Evolutionary conservation across 2,113 vertebrate genomes (phyloP).

Genomic region (Paradisaea rubra): DNA sequence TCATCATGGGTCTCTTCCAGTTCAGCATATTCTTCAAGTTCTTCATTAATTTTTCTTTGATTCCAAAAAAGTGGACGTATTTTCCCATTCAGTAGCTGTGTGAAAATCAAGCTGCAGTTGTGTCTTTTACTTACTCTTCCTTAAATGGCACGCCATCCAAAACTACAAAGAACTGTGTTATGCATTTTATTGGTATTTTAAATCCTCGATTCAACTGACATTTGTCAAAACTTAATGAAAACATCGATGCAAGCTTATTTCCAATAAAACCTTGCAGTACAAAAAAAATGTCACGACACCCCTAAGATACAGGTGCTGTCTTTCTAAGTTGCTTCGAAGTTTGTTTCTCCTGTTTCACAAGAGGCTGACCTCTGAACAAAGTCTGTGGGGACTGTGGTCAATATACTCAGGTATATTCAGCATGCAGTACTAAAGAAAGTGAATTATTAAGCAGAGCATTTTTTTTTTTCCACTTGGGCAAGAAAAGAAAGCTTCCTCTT

Average conservation of each 20-base stretch:
- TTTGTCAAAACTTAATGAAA: background rate
- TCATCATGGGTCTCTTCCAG: accelerated
- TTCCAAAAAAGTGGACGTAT: background rate
- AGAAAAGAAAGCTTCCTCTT: background rate
- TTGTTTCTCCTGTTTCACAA: background rate
- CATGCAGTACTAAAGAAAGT: background rate
- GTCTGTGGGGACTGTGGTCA: background rate
- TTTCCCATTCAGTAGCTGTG: background rate
- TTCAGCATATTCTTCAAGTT: background rate
- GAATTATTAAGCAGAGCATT: background rate
- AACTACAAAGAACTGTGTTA: background rate
- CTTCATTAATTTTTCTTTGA: background rate
- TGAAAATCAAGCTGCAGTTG: background rate
- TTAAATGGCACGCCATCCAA: background rate
- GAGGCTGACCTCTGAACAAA: background rate
- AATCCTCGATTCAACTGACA: background rate
- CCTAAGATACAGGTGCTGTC: background rate
- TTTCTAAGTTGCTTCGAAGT: background rate
- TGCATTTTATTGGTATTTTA: background rate
- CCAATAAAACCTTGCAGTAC: background rate
- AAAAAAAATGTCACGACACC: background rate
- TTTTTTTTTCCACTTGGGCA: background rate
- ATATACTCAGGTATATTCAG: background rate
- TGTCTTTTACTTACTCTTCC: background rate
- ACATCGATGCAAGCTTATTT: background rate